Percentiles rank a stretch among this genome's conserved stretches.
Evolutionary conservation across 1,140 invertebrate genomes (phyloP).

Genomic region (Drosophila rhopaloa): DNA sequence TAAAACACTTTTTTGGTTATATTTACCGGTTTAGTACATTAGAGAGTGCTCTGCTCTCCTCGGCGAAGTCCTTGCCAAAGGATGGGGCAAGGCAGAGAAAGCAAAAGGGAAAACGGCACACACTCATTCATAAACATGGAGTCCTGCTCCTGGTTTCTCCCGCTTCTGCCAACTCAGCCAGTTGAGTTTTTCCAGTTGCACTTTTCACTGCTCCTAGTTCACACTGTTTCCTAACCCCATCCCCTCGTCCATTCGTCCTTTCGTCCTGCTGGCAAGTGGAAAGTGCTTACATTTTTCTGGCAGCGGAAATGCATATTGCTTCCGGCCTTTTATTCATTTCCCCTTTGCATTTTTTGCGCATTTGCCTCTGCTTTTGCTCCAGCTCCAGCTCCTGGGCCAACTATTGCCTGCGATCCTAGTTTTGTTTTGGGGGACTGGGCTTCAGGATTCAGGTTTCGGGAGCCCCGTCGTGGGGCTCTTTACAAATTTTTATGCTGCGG

Average conservation of each 20-base stretch:
- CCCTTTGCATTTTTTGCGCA: constrained; percentile 49
- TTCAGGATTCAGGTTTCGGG: constrained; percentile 33
- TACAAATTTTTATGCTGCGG: constrained; percentile 43
- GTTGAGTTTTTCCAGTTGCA: constrained; percentile 45
- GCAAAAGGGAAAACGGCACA: constrained; percentile 32
- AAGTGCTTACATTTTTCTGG: constrained; percentile 78
- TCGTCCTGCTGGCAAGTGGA: constrained; percentile 48
- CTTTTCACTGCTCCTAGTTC: constrained; percentile 31
- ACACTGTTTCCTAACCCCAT: constrained; percentile 5
- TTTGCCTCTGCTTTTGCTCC: constrained; percentile 20
- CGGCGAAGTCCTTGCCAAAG: constrained; percentile 13
- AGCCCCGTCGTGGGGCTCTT: constrained; percentile 39
- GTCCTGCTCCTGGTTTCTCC: constrained; percentile 3
- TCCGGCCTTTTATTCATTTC: constrained; percentile 67
- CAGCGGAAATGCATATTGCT: constrained; percentile 77
- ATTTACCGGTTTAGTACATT: constrained; percentile 43
- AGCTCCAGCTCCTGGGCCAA: constrained; percentile 18
- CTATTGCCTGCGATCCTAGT: constrained; percentile 35
- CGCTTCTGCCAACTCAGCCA: constrained; percentile 16
- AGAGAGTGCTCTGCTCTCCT: constrained; percentile 21
- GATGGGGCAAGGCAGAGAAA: constrained; percentile 14
- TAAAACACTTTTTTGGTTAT: constrained; percentile 48
- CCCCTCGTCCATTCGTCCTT: not conserved
- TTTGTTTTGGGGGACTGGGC: constrained; percentile 10
- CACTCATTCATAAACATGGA: constrained; percentile 49